These are phyloP conservation scores for Bombus consobrinus DNA, from an alignment of 1,140 invertebrate genomes.

Conservation along the genomic window DNA sequence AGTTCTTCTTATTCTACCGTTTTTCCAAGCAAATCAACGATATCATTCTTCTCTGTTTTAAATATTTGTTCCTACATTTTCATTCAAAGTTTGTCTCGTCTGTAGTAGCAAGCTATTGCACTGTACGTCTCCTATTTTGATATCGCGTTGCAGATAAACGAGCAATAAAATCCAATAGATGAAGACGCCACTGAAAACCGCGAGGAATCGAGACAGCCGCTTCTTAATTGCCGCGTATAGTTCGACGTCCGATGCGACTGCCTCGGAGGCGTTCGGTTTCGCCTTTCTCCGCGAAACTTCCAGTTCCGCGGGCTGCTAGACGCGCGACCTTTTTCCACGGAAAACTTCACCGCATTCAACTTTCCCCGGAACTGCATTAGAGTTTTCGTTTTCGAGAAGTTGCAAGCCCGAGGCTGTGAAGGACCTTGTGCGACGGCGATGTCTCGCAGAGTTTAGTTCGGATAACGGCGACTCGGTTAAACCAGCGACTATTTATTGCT, in stretches of 20 bases:
- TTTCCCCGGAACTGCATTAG: constrained; percentile 5
- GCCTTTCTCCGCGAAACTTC: background rate
- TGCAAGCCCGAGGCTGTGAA: background rate
- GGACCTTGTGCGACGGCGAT: background rate
- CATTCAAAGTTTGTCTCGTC: no score
- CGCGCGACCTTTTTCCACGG: background rate
- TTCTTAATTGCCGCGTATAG: constrained; percentile 3
- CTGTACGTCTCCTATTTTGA: no score
- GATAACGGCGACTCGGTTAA: constrained; percentile 67
- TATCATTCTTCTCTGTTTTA: no score
- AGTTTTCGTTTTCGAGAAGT: constrained; percentile 15
- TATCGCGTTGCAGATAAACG: no score
- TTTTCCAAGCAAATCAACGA: no score
- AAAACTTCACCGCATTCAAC: constrained; percentile 22
- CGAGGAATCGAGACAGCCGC: background rate
- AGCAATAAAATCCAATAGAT: no score
- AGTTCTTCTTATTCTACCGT: no score
- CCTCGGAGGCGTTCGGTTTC: background rate
- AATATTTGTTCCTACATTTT: no score
- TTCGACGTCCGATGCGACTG: background rate
- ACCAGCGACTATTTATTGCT: constrained; percentile 73
- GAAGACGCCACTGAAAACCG: no score
- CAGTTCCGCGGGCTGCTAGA: background rate
- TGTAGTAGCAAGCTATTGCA: no score
- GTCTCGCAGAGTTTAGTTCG: constrained; percentile 9